Evolutionary conservation across 2,113 vertebrate genomes (phyloP).

Genomic region (Piliocolobus tephrosceles): DNA sequence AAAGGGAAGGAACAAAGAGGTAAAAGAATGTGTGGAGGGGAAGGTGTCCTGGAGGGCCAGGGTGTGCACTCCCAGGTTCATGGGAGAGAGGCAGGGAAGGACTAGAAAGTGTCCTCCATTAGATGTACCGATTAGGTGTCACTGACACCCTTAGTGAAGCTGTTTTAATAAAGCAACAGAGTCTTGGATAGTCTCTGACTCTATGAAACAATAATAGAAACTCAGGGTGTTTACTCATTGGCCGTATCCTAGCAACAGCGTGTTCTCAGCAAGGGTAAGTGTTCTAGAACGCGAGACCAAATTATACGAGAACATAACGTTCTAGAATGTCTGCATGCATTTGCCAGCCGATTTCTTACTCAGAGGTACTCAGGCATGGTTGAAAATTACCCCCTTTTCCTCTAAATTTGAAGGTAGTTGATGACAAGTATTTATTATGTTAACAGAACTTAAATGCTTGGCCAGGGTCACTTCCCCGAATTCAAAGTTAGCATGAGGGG

Average conservation of each 20-base stretch:
- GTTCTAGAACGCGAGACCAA: slow-evolving; percentile 50
- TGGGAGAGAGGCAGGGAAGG: background rate
- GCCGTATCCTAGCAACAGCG: slow-evolving; percentile 61
- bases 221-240: slow-evolving; percentile 14
- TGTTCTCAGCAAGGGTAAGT: background rate
- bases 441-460: background rate
- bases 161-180: background rate
- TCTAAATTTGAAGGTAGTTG: background rate
- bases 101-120: background rate
- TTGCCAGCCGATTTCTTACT: background rate
- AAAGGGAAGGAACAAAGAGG: background rate
- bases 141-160: background rate
- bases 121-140: fast-evolving
- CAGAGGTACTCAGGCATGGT: background rate
- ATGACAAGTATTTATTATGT: background rate
- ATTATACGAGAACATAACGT: slow-evolving; percentile 40
- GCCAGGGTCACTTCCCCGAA: background rate
- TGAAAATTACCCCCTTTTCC: background rate
- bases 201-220: slow-evolving; percentile 42
- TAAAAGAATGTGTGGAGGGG: background rate
- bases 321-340: slow-evolving; percentile 51
- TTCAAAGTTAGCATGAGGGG: background rate
- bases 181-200: background rate
- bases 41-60: background rate
- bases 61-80: too few relatives aligned